These are phyloP conservation scores for Corythaeola cristata DNA, from an alignment of 2,113 vertebrate genomes.

Conservation along the genomic window DNA sequence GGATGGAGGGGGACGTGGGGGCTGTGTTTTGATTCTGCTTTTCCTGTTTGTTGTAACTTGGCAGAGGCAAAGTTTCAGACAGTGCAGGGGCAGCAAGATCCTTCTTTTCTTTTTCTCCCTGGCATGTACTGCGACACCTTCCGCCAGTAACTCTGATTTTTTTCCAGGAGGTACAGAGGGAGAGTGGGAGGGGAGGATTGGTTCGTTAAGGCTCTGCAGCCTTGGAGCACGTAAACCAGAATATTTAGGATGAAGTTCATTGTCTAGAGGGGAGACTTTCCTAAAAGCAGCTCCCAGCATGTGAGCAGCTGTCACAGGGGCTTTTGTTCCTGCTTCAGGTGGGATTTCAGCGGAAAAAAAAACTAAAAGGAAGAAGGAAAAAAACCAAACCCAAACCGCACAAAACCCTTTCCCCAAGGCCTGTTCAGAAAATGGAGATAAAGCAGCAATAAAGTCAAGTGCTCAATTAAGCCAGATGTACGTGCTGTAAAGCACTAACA, in stretches of 20 bases:
- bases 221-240: not conserved
- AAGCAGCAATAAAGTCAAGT: slow-evolving; percentile 36
- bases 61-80: slow-evolving; percentile 12
- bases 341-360: not conserved
- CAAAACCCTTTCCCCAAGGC: not conserved
- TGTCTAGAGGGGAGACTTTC: not conserved
- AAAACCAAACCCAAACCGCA: not conserved
- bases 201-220: not conserved
- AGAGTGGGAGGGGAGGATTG: not conserved
- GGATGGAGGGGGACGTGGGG: not conserved
- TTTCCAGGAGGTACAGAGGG: not conserved
- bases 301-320: not conserved
- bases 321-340: slow-evolving; percentile 22
- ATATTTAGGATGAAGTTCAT: not conserved
- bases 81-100: not conserved
- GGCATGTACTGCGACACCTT: not conserved
- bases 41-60: slow-evolving; percentile 55
- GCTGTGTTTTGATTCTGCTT: slow-evolving; percentile 40
- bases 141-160: not conserved
- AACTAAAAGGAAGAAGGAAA: not conserved
- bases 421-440: slow-evolving; percentile 39
- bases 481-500: slow-evolving; percentile 41
- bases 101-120: slow-evolving; percentile 2
- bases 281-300: not conserved
- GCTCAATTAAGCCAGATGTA: slow-evolving; percentile 32